These are phyloP conservation scores for Pomatostomus ruficeps DNA, from an alignment of 2,113 vertebrate species.

Conservation along the genomic window DNA sequence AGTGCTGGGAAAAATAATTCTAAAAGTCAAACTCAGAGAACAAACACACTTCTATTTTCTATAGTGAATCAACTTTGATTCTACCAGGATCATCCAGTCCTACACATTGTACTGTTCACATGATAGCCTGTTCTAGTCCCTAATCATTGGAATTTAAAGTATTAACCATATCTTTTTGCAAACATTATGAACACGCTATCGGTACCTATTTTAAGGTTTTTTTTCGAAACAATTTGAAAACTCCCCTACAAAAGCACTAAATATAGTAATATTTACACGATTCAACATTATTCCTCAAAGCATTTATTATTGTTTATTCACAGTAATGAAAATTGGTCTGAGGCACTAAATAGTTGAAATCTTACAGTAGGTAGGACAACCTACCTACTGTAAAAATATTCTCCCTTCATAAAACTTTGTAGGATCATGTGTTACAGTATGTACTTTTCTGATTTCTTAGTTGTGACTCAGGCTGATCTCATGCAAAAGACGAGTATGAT, in stretches of 20 bases:
- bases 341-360: not conserved
- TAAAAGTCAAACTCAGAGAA: not conserved
- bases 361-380: not conserved
- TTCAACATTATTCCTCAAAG: not conserved
- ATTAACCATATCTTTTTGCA: not conserved
- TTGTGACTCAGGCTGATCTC: not conserved
- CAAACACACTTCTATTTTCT: not conserved
- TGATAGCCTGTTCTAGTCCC: not conserved
- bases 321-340: not conserved
- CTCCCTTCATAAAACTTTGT: not conserved
- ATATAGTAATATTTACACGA: not conserved
- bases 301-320: not conserved
- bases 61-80: not conserved
- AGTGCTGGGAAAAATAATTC: not conserved
- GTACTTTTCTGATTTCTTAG: not conserved
- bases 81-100: not conserved
- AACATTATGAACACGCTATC: no score
- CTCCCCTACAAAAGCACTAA: not conserved
- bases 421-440: not conserved
- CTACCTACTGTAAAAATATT: no score
- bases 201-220: no score
- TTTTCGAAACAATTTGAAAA: not conserved
- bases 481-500: not conserved
- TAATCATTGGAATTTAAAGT: not conserved
- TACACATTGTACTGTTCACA: not conserved